Base-by-base conservation (phyloP, 2,888 invertebrate species). In the Andrena praecox region DNA sequence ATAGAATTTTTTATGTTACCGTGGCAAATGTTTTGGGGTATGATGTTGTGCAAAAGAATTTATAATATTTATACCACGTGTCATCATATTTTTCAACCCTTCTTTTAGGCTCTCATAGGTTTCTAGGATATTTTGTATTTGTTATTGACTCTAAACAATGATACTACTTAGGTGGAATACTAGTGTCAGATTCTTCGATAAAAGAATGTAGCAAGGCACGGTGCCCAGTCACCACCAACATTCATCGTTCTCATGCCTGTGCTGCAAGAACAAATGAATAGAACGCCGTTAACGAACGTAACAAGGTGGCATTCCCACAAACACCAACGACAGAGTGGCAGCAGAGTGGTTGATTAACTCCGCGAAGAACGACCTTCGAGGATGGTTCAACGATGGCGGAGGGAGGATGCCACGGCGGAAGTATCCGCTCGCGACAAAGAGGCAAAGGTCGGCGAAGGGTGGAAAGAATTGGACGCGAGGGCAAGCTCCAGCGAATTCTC, bases 391-490 rank as follows among this genome's bases (percentile, higher is more conserved):
- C 31, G n/a, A 52, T 56, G 54, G 33, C 56, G 35, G 35, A 68
- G 42, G 64, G 64, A 20, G 31, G 64, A 73, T 66, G 54, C 54
- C 54, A 66, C 64, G 64, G 6, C 33, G 20, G 29, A 73, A 56
- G 56, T 73, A 35, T 33, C 35, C 48, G 31, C 27, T 20, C n/a
- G 73, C 54, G 64, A 66, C 66, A 73, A 66, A 66, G 64, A 42
- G 73, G 66, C 31, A 33, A 52, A 68, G 56, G 64, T 52, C 64
- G 63, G 12, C 54, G 72, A 63, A 64, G 64, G 35, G 64, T 64
- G 50, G 24, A 48, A 66, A 50, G 73, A 35, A 64, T 64, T 42
- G 59, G 27, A 60, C n/a, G 59, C 56, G 70, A 29, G 59, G 2
- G 35, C 42, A 62, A 24, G 42, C 31, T 12, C 64, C 12, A 24